These are phyloP conservation scores for Melanchra persicariae DNA, from an alignment of 2,888 invertebrate species.

Conservation along the genomic window DNA sequence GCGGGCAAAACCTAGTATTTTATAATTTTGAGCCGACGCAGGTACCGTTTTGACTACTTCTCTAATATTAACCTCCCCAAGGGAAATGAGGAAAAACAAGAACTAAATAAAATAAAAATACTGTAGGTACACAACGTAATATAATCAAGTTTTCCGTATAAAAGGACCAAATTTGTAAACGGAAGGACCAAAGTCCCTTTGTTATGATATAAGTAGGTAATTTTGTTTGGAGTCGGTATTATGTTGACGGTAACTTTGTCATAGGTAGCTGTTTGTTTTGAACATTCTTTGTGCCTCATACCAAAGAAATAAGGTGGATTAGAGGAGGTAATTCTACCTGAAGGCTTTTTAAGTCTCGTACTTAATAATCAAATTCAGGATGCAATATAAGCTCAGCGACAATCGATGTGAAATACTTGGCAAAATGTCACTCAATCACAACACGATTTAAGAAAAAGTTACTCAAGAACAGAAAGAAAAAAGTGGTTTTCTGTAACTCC, in stretches of 20 bases:
- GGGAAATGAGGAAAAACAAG: constrained; percentile 25
- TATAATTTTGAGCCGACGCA: not conserved
- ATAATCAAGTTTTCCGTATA: constrained; percentile 41
- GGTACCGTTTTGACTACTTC: not conserved
- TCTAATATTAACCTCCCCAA: not conserved
- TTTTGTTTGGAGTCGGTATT: constrained; percentile 52
- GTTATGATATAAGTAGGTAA: constrained; percentile 53
- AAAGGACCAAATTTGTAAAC: constrained; percentile 56
- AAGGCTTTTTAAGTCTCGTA: too few species aligned
- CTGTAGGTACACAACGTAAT: constrained; percentile 18
- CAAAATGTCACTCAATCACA: too few species aligned
- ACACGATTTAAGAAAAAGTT: too few species aligned
- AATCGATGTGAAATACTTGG: too few species aligned
- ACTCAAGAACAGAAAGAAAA: too few species aligned
- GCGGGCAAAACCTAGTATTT: too few species aligned
- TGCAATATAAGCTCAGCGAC: too few species aligned
- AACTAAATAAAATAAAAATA: constrained; percentile 3
- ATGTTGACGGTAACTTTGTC: constrained; percentile 23
- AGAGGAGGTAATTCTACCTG: not conserved
- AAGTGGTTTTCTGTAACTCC: too few species aligned
- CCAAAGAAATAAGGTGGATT: not conserved
- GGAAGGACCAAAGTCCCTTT: constrained; percentile 47
- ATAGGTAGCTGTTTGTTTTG: constrained; percentile 24
- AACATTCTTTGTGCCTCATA: constrained; percentile 9
- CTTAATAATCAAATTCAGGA: too few species aligned